Conservation (phyloP, 2,888 invertebrate species). For the Andrena trimmerana region DNA sequence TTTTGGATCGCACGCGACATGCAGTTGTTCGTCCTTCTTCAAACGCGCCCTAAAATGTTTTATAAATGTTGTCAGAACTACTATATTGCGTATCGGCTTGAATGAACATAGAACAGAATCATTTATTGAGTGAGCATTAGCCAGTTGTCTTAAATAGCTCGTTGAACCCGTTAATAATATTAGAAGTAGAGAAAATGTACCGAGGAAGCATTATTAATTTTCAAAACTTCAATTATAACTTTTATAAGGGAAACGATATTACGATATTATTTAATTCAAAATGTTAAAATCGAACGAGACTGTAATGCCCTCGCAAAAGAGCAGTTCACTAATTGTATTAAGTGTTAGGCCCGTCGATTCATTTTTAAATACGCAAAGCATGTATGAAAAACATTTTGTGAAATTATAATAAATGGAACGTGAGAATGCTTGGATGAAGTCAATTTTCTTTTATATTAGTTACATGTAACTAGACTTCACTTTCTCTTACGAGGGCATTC, state of each 20-base stretch:
- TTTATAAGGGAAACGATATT: background rate
- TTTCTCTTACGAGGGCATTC: constrained; percentile 49
- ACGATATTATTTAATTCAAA: background rate
- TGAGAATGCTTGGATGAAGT: background rate
- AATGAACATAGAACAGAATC: background rate
- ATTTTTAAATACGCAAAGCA: too few species aligned
- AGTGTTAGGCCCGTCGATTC: too few species aligned
- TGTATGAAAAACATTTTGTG: background rate
- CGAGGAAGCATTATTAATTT: too few species aligned
- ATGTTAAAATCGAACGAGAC: background rate
- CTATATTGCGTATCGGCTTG: background rate
- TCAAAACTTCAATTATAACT: too few species aligned
- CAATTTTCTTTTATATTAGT: constrained; percentile 13
- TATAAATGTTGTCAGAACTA: background rate
- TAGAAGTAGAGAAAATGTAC: too few species aligned
- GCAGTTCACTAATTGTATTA: too few species aligned
- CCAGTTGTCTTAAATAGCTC: background rate
- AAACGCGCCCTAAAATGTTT: constrained; percentile 35
- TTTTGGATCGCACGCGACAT: constrained; percentile 68
- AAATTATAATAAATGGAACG: constrained; percentile 30
- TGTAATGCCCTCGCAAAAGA: background rate
- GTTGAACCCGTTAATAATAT: too few species aligned
- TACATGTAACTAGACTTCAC: constrained; percentile 21
- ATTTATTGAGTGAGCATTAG: constrained; percentile 13
- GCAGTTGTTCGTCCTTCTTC: constrained; percentile 65